Evolutionary conservation across 92 coral and sea anemone species (phyloP).

Genomic region (Zoanthus sansibaricus): DNA sequence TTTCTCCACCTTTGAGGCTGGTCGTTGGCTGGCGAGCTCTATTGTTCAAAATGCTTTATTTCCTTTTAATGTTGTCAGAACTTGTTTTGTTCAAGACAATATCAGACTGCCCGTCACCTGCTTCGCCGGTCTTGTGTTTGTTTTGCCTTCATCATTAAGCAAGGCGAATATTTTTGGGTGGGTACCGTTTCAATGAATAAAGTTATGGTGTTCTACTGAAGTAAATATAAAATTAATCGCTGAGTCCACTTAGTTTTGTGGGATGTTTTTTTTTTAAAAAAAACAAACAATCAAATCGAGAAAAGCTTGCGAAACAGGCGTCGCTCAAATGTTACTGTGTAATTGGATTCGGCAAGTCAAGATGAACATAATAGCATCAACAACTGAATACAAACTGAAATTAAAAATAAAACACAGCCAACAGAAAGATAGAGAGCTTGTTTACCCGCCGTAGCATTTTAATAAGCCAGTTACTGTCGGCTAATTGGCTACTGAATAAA

Average conservation of each 20-base stretch:
- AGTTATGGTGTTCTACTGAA: neutral
- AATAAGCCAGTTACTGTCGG: neutral
- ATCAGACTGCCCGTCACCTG: neutral
- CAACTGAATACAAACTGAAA: neutral
- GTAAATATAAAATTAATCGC: neutral
- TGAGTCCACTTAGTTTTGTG: neutral
- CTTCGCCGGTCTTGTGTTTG: neutral
- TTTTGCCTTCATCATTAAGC: neutral
- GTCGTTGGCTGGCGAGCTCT: neutral
- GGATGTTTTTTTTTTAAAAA: neutral
- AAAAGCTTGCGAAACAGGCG: neutral
- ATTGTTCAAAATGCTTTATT: neutral
- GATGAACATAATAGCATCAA: neutral
- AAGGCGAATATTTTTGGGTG: neutral
- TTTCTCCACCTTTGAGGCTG: neutral
- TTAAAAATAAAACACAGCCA: neutral
- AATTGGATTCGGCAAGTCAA: neutral
- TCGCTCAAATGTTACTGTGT: neutral
- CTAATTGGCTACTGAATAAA: neutral
- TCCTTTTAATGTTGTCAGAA: neutral
- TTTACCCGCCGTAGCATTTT: neutral
- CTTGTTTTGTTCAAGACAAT: conserved; percentile 8
- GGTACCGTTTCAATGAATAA: neutral
- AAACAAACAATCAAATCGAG: neutral
- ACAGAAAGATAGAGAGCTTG: neutral